A percentile compares a stretch with the other conserved stretches of the same genome.
Conservation (phyloP, 2,113 vertebrate genomes). For the Carassius auratus region DNA sequence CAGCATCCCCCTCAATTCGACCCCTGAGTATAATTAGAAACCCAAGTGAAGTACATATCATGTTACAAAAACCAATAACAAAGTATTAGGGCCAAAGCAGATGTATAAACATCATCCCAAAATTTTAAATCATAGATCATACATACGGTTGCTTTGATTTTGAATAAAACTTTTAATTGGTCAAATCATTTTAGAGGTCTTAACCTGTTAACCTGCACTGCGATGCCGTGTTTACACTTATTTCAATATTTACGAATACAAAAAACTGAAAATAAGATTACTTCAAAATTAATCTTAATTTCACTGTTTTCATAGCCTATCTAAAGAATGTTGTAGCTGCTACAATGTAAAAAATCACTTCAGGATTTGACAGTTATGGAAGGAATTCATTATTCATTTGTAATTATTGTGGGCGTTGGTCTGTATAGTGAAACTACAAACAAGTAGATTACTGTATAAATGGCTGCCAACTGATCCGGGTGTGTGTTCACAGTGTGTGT, state of each 20-base stretch:
- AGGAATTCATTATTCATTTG: neutral
- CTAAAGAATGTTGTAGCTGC: neutral
- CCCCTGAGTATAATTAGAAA: slow-evolving; percentile 9
- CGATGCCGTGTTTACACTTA: too few relatives aligned
- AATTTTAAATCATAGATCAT: neutral
- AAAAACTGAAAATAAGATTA: neutral
- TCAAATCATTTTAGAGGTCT: neutral
- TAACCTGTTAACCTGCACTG: too few relatives aligned
- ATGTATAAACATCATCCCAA: neutral
- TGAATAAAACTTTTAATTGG: neutral
- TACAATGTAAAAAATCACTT: neutral
- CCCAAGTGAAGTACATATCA: neutral
- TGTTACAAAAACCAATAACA: neutral
- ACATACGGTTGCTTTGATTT: neutral
- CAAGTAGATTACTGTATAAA: neutral
- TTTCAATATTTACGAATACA: neutral
- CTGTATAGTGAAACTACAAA: neutral
- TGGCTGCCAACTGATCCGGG: too few relatives aligned
- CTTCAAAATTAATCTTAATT: neutral
- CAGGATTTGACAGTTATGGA: neutral
- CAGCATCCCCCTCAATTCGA: too few relatives aligned
- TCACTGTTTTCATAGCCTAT: neutral
- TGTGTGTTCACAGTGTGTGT: too few relatives aligned
- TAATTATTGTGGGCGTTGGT: neutral
- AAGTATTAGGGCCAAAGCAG: too few relatives aligned